Evolutionary conservation across 2,797 vertebrate species (phyloP), one percentile per base, ranked within the genome.

Genomic region (Falco novaeseelandiae): DNA sequence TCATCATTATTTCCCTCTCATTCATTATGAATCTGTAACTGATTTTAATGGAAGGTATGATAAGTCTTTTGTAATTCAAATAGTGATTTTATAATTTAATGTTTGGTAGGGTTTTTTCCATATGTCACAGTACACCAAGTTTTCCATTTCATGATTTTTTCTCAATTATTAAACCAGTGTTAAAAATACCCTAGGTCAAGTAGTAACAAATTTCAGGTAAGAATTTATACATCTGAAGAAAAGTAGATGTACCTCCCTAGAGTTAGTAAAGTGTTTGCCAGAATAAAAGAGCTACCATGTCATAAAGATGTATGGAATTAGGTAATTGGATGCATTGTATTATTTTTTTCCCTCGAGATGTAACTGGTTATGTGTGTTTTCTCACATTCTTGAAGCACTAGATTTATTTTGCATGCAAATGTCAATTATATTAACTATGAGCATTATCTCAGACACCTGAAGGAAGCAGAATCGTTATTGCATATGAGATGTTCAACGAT

Each of bases 101-200:
- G 3, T 25, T 81, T 44, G 36, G 10, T n/a, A 3, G 3, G 1
- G 0, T 1, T 14, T 51, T 65, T 40, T 36, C 4, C 20, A 26
- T 78, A 78, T 52, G 10, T 49, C 23, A 59, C 0, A 4, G 62
- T 49, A 58, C 3, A 22, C 11, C 30, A 40, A 8, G 52, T 87
- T 87, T 76, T 52, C 6, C 6, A 32, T 29, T 46, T 52, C 3
- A 0, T 73, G 3, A 46, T 77, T 78, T 36, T 62, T 80, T 32
- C 18, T 44, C 6, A 51, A 62, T 5, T 51, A 74, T 44, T 67
- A 38, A 30, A 49, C 27, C 8, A 40, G 8, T 38, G 8, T 63
- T n/a, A 74, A 89, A 20, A 29, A 36, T 18, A 40, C 2, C 4
- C 58, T 74, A 36, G 66, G 8, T 6, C 10, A 76, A 2, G 36